Conservation (phyloP, 2,113 vertebrate species). For the Globicephala melas region DNA sequence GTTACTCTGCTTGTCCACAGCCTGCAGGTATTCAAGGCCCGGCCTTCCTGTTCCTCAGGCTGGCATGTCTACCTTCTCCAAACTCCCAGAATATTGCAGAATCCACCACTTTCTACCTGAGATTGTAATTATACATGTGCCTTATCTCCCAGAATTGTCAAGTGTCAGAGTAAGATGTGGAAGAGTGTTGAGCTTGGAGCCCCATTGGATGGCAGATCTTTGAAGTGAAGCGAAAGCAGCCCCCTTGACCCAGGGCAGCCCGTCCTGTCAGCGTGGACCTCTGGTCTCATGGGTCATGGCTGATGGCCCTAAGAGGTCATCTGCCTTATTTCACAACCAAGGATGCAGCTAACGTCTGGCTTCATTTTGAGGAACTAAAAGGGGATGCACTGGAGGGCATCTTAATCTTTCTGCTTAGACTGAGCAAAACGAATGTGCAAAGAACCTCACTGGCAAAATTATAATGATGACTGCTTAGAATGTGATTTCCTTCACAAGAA, state of each 20-base stretch:
- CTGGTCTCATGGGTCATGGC: neutral
- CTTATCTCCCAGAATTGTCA: neutral
- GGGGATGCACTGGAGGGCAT: neutral
- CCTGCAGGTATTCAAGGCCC: neutral
- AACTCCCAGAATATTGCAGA: neutral
- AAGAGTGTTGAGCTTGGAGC: neutral
- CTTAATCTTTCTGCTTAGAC: constrained; percentile 70
- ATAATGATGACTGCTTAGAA: constrained; percentile 71
- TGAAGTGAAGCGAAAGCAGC: constrained; percentile 15
- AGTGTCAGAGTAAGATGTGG: neutral
- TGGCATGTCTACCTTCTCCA: neutral
- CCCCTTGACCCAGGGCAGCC: neutral
- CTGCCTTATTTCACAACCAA: constrained; percentile 61
- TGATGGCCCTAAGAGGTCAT: constrained; percentile 39
- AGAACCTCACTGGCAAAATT: constrained; percentile 64
- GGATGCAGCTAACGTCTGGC: neutral
- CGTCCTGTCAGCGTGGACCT: neutral
- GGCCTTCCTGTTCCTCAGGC: neutral
- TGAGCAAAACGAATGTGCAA: constrained; percentile 55
- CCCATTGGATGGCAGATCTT: neutral
- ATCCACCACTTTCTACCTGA: neutral
- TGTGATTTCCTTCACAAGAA: constrained; percentile 65
- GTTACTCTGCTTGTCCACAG: neutral
- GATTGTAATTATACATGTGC: neutral
- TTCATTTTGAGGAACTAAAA: constrained; percentile 72